These are phyloP conservation scores for Dolichotis patagonum DNA, from an alignment of 2,113 vertebrate species.

Conservation along the genomic window DNA sequence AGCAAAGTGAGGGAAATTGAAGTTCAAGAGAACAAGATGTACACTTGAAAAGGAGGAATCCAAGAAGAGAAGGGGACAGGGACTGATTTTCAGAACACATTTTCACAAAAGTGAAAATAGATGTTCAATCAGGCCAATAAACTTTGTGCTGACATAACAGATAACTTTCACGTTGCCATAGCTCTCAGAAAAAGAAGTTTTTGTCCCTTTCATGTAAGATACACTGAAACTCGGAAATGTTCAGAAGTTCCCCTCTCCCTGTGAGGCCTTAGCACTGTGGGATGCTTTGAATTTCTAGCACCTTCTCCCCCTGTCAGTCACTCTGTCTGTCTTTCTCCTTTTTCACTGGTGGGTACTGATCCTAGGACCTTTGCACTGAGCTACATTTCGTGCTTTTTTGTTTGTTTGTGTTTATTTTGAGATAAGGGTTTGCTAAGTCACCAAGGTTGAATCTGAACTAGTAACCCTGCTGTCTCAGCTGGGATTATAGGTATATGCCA, in stretches of 20 bases:
- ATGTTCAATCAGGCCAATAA: neutral
- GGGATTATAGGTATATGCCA: neutral
- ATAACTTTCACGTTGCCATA: neutral
- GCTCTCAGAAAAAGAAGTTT: neutral
- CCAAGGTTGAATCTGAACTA: neutral
- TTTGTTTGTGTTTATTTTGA: neutral
- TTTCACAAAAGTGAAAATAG: neutral
- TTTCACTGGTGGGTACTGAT: neutral
- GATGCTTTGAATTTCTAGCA: neutral
- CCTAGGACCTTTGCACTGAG: neutral
- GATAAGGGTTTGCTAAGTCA: neutral
- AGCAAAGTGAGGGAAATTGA: neutral
- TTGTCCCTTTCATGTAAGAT: neutral
- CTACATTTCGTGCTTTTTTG: neutral
- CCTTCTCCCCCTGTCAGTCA: neutral
- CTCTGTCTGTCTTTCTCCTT: neutral
- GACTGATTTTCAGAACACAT: neutral
- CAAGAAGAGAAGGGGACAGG: neutral
- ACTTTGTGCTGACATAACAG: neutral
- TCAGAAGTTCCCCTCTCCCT: fast-evolving
- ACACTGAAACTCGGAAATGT: neutral
- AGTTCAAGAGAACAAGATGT: neutral
- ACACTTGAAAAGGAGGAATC: neutral
- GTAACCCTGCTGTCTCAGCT: neutral
- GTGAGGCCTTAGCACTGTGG: neutral